A percentile compares a stretch with the other conserved stretches of the same genome.
Conservation (phyloP, 2,113 vertebrate genomes). For the Morone saxatilis region DNA sequence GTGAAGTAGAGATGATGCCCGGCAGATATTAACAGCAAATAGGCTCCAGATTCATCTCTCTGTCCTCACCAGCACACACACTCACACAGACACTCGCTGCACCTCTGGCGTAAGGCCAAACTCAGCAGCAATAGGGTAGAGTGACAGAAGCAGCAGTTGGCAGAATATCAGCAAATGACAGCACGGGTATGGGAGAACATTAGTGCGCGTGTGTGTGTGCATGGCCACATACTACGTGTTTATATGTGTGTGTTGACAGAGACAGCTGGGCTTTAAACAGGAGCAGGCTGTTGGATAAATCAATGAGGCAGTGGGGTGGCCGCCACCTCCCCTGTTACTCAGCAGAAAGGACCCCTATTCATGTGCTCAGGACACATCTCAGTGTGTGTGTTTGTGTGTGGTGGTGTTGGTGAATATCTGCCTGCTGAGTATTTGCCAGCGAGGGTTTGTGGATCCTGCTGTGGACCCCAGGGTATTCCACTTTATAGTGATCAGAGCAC, state of each 20-base stretch:
- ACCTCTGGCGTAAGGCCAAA: conserved; percentile 58
- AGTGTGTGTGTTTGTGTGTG: conserved; percentile 40
- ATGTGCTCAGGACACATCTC: conserved; percentile 62
- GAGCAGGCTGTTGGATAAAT: conserved; percentile 78
- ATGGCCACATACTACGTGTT: conserved; percentile 11
- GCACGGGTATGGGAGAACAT: conserved; percentile 19
- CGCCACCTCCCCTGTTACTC: conserved; percentile 71
- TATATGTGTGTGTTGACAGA: conserved; percentile 65
- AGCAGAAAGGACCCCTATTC: conserved; percentile 69
- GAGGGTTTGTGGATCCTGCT: conserved; percentile 60
- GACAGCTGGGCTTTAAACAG: conserved; percentile 79
- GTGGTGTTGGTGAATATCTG: conserved; percentile 37
- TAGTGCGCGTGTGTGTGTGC: conserved; percentile 29
- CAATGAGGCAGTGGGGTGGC: conserved; percentile 73
- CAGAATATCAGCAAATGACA: conserved; percentile 51
- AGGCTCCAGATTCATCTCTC: conserved; percentile 50
- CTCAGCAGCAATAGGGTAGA: conserved; percentile 47
- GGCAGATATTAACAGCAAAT: conserved; percentile 63
- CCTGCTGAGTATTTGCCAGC: conserved; percentile 62
- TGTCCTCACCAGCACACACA: conserved; percentile 4
- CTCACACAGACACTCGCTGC: neutral
- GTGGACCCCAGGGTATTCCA: conserved; percentile 36
- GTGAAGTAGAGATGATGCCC: conserved; percentile 47
- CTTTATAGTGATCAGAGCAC: conserved; percentile 48
- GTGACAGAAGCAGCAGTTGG: conserved; percentile 68